These are phyloP conservation scores for Carlito syrichta DNA, from an alignment of 2,113 vertebrate genomes.

Conservation along the genomic window DNA sequence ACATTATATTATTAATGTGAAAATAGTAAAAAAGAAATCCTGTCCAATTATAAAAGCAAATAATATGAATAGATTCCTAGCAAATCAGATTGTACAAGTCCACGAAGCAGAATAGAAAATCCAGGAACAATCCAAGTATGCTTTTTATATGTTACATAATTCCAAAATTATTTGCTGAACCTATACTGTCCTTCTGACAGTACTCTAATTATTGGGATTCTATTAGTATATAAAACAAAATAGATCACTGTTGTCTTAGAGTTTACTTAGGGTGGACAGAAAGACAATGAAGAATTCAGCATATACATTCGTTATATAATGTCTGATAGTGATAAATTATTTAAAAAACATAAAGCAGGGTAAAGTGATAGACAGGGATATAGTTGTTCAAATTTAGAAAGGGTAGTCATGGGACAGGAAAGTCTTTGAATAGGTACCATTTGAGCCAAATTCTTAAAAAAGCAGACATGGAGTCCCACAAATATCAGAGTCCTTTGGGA, in stretches of 20 bases:
- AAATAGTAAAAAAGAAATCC: background rate
- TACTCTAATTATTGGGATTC: background rate
- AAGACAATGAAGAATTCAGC: background rate
- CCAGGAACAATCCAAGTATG: background rate
- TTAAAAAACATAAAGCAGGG: background rate
- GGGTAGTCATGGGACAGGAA: background rate
- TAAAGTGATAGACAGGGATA: background rate
- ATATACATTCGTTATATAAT: background rate
- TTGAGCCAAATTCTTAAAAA: background rate
- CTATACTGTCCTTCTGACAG: background rate
- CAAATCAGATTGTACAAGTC: background rate
- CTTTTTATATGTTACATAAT: background rate
- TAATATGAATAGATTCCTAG: background rate
- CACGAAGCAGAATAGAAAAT: background rate
- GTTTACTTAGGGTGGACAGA: background rate
- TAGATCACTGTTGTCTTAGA: background rate
- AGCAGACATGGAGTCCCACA: background rate
- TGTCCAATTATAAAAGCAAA: background rate
- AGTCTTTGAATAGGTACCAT: background rate
- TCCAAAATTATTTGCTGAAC: background rate
- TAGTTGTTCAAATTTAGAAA: background rate
- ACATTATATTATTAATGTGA: background rate
- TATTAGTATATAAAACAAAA: background rate
- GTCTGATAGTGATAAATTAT: background rate
- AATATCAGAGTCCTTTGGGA: too few relatives aligned